Conservation (phyloP, 2,888 invertebrate genomes). For the Drosophila paramelanica region DNA sequence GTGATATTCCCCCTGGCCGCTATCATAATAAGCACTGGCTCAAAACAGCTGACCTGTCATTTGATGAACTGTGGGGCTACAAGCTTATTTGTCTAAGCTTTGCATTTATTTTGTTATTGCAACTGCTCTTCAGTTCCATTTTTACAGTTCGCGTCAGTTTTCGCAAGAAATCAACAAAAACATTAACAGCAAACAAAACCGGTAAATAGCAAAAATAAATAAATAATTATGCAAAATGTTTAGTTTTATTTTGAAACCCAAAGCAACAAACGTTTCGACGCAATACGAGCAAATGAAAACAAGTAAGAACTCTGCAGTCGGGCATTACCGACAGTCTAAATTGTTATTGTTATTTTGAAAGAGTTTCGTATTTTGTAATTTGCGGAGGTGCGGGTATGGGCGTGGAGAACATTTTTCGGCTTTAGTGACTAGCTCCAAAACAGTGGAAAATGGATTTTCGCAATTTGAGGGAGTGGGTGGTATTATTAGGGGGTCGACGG, state of each 20-base stretch:
- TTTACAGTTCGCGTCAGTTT: constrained; percentile 41
- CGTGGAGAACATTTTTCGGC: no score
- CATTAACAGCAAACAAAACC: constrained; percentile 5
- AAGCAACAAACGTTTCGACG: constrained; percentile 17
- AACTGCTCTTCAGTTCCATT: constrained; percentile 39
- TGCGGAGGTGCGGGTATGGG: no score
- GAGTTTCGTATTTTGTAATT: no score
- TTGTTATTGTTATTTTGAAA: no score
- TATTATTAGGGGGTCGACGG: no score
- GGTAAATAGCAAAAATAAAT: constrained; percentile 30
- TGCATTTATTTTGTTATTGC: constrained; percentile 36
- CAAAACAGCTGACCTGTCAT: constrained; percentile 68
- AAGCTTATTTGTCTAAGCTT: constrained; percentile 58
- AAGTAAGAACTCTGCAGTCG: no score
- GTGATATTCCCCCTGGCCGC: constrained; percentile 6
- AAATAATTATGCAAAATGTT: constrained; percentile 31
- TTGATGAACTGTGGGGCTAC: constrained; percentile 25
- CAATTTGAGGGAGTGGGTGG: no score
- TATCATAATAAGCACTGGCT: constrained; percentile 6
- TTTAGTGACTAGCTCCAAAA: no score
- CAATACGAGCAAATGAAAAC: constrained; percentile 26
- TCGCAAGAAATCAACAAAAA: constrained; percentile 48
- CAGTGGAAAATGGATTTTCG: no score
- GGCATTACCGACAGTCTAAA: no score
- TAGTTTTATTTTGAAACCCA: constrained; percentile 42